Conservation (phyloP, 2,888 invertebrate species). For the Ennomos erosarius region DNA sequence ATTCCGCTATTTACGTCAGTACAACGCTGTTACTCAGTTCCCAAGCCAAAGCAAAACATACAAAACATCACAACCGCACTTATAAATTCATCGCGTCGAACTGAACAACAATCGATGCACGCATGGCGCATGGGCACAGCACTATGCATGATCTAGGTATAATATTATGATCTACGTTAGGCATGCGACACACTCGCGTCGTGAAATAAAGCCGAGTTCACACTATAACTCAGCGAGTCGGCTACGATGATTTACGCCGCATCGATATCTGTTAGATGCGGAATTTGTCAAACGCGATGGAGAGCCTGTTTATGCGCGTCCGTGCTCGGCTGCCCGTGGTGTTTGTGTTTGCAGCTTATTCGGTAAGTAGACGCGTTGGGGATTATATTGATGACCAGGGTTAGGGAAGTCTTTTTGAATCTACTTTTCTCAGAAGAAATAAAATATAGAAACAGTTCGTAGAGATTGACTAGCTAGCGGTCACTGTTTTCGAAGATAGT, state of each 20-base stretch:
- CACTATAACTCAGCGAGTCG: conserved; percentile 43
- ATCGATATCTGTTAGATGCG: conserved; percentile 80
- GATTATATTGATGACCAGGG: conserved; percentile 1
- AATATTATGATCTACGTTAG: conserved; percentile 8
- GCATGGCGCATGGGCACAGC: conserved; percentile 3
- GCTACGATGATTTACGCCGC: conserved; percentile 67
- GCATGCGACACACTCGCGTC: conserved; percentile 6
- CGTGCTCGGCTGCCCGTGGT: conserved; percentile 44
- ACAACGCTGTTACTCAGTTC: conserved; percentile 3
- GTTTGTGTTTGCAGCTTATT: conserved; percentile 15
- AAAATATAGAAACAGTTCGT: background rate
- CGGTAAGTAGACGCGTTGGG: background rate
- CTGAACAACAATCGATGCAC: conserved; percentile 19
- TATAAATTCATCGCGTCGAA: conserved; percentile 25
- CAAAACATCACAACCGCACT: conserved; percentile 17
- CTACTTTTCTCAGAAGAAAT: too few relatives aligned
- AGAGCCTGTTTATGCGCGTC: conserved; percentile 73
- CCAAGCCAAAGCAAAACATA: conserved; percentile 23
- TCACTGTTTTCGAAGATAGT: too few relatives aligned
- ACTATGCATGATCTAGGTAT: conserved; percentile 3
- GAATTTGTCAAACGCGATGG: conserved; percentile 76
- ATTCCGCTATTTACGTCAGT: conserved; percentile 10
- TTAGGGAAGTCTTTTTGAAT: background rate
- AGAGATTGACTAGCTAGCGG: background rate
- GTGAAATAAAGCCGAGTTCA: conserved; percentile 46